Evolutionary conservation across 2,888 invertebrate genomes (phyloP), one percentile per base, ranked within the genome.

Genomic region (Harmothoe impar): DNA sequence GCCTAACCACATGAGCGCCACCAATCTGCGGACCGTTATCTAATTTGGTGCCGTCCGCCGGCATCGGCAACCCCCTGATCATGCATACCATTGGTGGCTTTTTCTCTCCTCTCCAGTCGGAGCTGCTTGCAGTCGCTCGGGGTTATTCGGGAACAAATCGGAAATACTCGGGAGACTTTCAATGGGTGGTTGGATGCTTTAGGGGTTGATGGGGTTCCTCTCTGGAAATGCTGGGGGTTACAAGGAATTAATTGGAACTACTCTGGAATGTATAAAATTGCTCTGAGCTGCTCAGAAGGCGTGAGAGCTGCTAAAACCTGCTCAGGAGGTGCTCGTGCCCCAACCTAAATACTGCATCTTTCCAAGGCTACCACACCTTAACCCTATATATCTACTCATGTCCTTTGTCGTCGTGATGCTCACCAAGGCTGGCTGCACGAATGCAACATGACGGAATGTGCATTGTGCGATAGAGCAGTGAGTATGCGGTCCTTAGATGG

Each of bases 11-110:
- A 52, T 86, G 54, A 54, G 31, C 54, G 17, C 56, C 54, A 23
- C 86, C 54, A 86, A 86, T 86, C 86, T 25, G 54, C 5, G 31
- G 0, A n/a, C 3, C 52, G 25, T 86, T 86, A 86, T 86, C 86
- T 54, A 52, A 86, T 86, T 86, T 86, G 86, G 54, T 1, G 5
- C 86, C 86, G 10, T 52, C 86, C 43, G 43, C n/a, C 81, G 35
- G 35, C 81, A 12, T 0, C 43, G 3, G 10, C 33, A 23, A 25
- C 29, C 72, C 43, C 35, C 43, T 35, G 81, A 81, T 81, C 35
- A n/a, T 81, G 81, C 81, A 81, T 81, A 81, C 43, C 43, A 81
- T 81, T 81, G 81, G 3, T 33, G 81, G 29, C 77, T 31, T 31
- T 31, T 77, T 77, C 25, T 12, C 25, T n/a, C 25, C 25, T 62